Evolutionary conservation across 2,888 invertebrate genomes (phyloP), one percentile per base, ranked within the genome.

Genomic region (Dione vanillae): DNA sequence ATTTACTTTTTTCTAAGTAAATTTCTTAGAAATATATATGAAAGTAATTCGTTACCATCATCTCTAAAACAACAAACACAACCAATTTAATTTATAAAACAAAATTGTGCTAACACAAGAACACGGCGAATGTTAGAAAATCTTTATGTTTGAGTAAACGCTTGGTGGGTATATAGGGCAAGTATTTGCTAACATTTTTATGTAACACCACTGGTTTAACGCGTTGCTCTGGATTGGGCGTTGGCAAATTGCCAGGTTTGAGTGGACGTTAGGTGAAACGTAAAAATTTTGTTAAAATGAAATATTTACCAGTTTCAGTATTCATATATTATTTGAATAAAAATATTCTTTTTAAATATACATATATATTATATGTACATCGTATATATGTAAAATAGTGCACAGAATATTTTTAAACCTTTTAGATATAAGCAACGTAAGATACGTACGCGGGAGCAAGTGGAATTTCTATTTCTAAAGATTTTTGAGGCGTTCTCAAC

Each of bases 201-300:
- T 66, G 65, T 59, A 65, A 59, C 59, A 19, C 37, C 35, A 41
- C 52, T 52, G 61, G 71, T 64, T 70, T 61, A 74, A 61, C 69
- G 64, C 67, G 69, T 70, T 61, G 61, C 45, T 59, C 65, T 54
- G 70, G 75, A 74, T 74, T 75, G 72, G 71, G 65, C 69, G 65
- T 65, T 76, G 76, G 75, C 74, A 9, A 49, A 10, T 45, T 35
- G 74, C 75, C 75, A 76, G 64, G 64, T 56, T 52, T 67, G 69
- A 71, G 72, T 70, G 72, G 70, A 67, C 67, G 69, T 43, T 62
- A 51, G 35, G 61, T 64, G 64, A 54, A 69, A 64, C 43, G 54
- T 64, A 40, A 37, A 40, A 51, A 20, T 49, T 12, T 20, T 19
- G 49, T 49, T 40, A 20, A 64, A 64, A 37, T 37, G 16, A 64